Evolutionary conservation across 2,797 vertebrate genomes (phyloP), one percentile per base, ranked within the genome.

Genomic region (Acanthurus leucopareius): DNA sequence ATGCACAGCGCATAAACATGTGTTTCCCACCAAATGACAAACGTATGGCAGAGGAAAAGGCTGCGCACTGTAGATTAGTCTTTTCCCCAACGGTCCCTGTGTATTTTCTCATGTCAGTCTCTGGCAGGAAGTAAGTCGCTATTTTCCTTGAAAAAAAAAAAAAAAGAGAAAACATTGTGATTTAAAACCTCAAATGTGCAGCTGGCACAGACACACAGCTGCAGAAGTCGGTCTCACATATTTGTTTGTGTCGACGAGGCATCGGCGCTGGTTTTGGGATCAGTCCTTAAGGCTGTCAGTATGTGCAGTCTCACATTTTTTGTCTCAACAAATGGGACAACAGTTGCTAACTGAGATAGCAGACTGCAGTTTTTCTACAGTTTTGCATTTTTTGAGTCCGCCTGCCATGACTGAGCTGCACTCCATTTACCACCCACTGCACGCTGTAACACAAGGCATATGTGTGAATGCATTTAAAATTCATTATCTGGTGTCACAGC

Each of bases 391-490:
- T 49, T 35, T 60, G 20, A 25, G 20, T 42, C 45, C 67, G 16
- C 28, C 52, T 73, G 45, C 51, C 48, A 38, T 54, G 51, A 76
- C 60, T 67, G 52, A 83, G 69, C 67, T 65, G 59, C 66, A 69
- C 66, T 72, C 65, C 76, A 69, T 78, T 89, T 83, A 83, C 77
- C 77, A 79, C 75, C 77, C 71, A 47, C 73, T 70, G 77, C 68
- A 69, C 60, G 52, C 63, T 84, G 44, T 81, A 89, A 83, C 83
- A 85, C 69, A 71, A 77, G 66, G 65, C 69, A 76, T 71, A 79
- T 81, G 85, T 89, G 76, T 78, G 74, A 86, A 85, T 83, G 84
- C 80, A 90, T 70, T 94, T 89, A 88, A 91, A 94, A 94, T 90
- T 60, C 83, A 92, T 93, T 89, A 91, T 88, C 80, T 81, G 71